Percentiles rank a stretch among this genome's conserved stretches.
Evolutionary conservation across 2,797 vertebrate genomes (phyloP).

Genomic region (Hippopotamyrus pictus): DNA sequence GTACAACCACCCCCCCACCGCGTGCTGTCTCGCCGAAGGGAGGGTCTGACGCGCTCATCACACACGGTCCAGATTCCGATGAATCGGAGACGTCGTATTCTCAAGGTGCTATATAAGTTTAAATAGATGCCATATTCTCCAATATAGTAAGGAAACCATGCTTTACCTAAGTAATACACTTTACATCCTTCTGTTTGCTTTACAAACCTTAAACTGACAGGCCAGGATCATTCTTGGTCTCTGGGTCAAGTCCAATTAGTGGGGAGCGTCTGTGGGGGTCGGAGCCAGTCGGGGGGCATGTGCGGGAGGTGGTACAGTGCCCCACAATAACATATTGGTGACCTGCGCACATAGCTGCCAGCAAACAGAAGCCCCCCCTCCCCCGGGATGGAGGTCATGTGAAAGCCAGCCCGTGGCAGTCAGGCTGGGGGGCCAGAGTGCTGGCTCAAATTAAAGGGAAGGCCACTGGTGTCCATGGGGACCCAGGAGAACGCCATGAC

Average conservation of each 20-base stretch:
- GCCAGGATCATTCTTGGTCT: not conserved
- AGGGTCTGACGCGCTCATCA: conserved; percentile 11
- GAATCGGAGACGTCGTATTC: conserved; percentile 1
- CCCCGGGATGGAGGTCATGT: not conserved
- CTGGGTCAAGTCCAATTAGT: not conserved
- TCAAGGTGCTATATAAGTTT: not conserved
- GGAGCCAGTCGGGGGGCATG: not conserved
- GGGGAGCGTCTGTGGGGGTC: not conserved
- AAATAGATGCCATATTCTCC: not conserved
- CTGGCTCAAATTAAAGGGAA: not conserved
- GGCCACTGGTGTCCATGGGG: not conserved
- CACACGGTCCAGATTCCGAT: not conserved
- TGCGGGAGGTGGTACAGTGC: not conserved
- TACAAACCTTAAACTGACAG: not conserved
- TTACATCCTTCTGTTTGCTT: not conserved
- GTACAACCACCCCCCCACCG: conserved; percentile 42
- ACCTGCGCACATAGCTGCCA: not conserved
- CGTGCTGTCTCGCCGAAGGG: conserved; percentile 36
- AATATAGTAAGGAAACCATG: too few species aligned
- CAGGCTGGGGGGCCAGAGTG: not conserved
- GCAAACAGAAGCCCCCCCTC: not conserved
- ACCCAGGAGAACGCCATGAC: not conserved
- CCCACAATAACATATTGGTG: not conserved
- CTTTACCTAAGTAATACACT: not conserved
- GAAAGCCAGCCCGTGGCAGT: not conserved